These are phyloP conservation scores for Aethes cnicana DNA, from an alignment of 2,888 invertebrate species.

Conservation along the genomic window DNA sequence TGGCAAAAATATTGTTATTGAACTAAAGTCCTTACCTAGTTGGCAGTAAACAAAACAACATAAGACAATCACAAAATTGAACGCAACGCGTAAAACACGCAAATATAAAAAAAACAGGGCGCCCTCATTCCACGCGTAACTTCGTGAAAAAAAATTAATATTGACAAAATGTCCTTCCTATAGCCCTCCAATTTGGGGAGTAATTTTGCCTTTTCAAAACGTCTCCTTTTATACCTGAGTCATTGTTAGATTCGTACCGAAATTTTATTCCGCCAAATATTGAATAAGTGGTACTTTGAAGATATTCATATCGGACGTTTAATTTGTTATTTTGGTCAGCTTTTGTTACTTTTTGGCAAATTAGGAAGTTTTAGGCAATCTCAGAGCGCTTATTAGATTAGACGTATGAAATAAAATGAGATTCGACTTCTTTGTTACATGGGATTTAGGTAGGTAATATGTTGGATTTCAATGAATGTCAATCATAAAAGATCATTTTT, in stretches of 20 bases:
- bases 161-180: conserved; percentile 53
- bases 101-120: conserved; percentile 30
- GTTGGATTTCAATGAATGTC: too few relatives aligned
- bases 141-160: conserved; percentile 46
- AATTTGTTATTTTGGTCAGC: conserved; percentile 31
- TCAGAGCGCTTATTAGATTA: background rate
- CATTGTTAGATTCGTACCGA: conserved; percentile 43
- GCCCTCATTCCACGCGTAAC: conserved; percentile 39
- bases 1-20: too few relatives aligned
- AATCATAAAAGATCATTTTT: too few relatives aligned
- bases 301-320: conserved; percentile 29
- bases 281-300: conserved; percentile 34
- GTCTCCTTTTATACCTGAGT: conserved; percentile 40
- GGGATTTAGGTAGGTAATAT: too few relatives aligned
- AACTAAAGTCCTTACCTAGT: background rate
- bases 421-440: too few relatives aligned
- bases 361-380: background rate
- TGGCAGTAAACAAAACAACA: background rate
- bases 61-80: background rate
- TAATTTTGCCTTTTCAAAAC: conserved; percentile 50
- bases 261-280: conserved; percentile 39
- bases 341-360: conserved; percentile 12
- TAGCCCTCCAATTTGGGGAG: conserved; percentile 52
- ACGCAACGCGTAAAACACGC: conserved; percentile 28
- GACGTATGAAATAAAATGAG: background rate